phyloP scores from a whole-genome alignment of 1,140 invertebrate genomes.

The Diuraphis noxia region DNA sequence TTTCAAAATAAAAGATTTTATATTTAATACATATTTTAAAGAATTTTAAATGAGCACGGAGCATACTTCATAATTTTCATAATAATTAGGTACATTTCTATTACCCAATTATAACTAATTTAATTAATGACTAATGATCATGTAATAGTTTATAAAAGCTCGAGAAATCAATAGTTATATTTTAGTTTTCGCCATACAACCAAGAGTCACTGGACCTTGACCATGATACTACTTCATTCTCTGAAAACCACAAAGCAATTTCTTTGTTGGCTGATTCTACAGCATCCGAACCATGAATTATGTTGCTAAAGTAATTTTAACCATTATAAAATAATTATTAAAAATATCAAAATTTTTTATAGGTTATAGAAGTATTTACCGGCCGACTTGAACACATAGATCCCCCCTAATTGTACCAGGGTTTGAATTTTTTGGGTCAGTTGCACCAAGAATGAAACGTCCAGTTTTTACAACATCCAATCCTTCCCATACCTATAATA shows the following conservation, averaged over 20 bases:
- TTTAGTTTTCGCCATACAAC: constrained; percentile 75
- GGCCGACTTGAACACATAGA: constrained; percentile 90
- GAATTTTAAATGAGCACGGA: neutral
- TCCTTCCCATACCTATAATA: constrained; percentile 85
- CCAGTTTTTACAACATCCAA: constrained; percentile 93
- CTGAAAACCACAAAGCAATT: constrained; percentile 93
- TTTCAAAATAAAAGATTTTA: neutral
- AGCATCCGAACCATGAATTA: constrained; percentile 91
- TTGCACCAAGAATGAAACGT: constrained; percentile 92
- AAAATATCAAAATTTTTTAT: neutral
- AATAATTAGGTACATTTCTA: neutral
- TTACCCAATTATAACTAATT: neutral
- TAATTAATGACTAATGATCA: neutral
- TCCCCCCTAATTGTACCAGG: constrained; percentile 96
- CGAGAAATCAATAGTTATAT: neutral
- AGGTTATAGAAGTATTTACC: constrained; percentile 60
- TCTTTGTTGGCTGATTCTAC: constrained; percentile 96
- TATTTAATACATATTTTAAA: neutral
- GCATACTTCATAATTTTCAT: neutral
- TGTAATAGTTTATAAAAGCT: neutral
- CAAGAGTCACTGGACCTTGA: constrained; percentile 76
- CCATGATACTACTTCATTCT: constrained; percentile 86
- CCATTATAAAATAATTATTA: neutral
- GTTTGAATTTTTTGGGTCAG: constrained; percentile 88
- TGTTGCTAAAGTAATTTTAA: constrained; percentile 65